Percentiles rank a stretch among this genome's conserved stretches.
Evolutionary conservation across 1,140 invertebrate genomes (phyloP).

Genomic region (Pseudomyrmex pallidus): DNA sequence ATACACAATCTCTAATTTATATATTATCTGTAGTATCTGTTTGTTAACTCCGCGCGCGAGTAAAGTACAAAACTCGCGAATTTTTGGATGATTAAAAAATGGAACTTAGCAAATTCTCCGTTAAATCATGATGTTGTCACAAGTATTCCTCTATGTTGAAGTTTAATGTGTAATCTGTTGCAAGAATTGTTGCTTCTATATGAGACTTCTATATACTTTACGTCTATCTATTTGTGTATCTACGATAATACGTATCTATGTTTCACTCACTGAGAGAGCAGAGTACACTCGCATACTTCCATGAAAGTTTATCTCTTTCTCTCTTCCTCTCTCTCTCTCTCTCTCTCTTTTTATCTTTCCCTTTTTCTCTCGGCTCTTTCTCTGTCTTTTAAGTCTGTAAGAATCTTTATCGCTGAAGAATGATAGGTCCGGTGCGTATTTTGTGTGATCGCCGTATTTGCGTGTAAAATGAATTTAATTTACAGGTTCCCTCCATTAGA

Average conservation of each 20-base stretch:
- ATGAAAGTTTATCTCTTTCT: background rate
- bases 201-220: background rate
- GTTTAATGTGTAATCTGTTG: conserved; percentile 23
- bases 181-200: conserved; percentile 9
- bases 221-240: conserved; percentile 19
- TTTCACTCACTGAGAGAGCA: conserved; percentile 4
- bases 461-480: conserved; percentile 19
- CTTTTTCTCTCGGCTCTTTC: conserved; percentile 28
- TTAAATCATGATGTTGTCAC: conserved; percentile 13
- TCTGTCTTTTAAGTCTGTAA: conserved; percentile 23
- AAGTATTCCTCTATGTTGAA: background rate
- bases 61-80: background rate
- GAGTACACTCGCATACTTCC: background rate
- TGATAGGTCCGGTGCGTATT: background rate
- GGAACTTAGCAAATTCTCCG: conserved; percentile 61
- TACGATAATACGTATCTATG: background rate
- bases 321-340: too few relatives aligned
- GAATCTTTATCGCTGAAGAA: conserved; percentile 25
- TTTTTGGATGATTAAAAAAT: conserved; percentile 3
- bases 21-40: conserved; percentile 10
- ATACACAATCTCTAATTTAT: background rate
- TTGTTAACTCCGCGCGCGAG: background rate
- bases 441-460: background rate
- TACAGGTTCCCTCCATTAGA: conserved; percentile 20
- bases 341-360: too few relatives aligned